Conservation (phyloP, 2,888 invertebrate species). For the Cephalotes varians region DNA sequence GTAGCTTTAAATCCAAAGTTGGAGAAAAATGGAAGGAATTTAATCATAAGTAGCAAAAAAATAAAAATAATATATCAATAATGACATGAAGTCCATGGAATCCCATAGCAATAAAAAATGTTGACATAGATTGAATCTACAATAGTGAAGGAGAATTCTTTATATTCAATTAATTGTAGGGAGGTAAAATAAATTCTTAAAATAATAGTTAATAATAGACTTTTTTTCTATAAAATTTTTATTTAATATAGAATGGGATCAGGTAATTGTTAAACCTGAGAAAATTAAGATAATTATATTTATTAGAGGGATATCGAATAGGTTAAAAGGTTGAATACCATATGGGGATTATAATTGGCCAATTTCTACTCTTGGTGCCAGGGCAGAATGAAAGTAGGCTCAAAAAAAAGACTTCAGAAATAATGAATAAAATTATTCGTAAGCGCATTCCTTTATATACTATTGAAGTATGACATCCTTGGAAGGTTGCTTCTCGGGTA, state of each 20-base stretch:
- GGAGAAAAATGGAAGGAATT: background rate
- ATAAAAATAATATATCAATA: constrained; percentile 83
- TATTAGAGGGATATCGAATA: too few relatives aligned
- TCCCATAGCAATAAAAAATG: too few relatives aligned
- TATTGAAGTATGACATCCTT: constrained; percentile 66
- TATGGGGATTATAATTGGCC: too few relatives aligned
- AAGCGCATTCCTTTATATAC: too few relatives aligned
- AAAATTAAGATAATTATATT: constrained; percentile 68
- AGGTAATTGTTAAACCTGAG: constrained; percentile 90
- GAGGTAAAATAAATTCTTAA: constrained; percentile 89
- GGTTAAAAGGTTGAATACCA: too few relatives aligned
- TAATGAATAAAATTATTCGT: too few relatives aligned
- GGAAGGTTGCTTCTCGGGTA: constrained; percentile 75
- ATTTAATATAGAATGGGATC: constrained; percentile 86
- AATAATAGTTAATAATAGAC: too few relatives aligned
- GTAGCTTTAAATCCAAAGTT: constrained; percentile 76
- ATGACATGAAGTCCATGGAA: too few relatives aligned
- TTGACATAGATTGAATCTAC: constrained; percentile 85
- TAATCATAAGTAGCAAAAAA: constrained; percentile 82
- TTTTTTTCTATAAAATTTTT: too few relatives aligned
- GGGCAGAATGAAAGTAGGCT: too few relatives aligned
- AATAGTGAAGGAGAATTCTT: constrained; percentile 88
- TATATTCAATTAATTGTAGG: constrained; percentile 87
- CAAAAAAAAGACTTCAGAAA: too few relatives aligned
- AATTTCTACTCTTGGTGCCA: too few relatives aligned